These are phyloP conservation scores for Lasioglossum malachurum DNA, from an alignment of 2,888 invertebrate genomes.

Conservation along the genomic window DNA sequence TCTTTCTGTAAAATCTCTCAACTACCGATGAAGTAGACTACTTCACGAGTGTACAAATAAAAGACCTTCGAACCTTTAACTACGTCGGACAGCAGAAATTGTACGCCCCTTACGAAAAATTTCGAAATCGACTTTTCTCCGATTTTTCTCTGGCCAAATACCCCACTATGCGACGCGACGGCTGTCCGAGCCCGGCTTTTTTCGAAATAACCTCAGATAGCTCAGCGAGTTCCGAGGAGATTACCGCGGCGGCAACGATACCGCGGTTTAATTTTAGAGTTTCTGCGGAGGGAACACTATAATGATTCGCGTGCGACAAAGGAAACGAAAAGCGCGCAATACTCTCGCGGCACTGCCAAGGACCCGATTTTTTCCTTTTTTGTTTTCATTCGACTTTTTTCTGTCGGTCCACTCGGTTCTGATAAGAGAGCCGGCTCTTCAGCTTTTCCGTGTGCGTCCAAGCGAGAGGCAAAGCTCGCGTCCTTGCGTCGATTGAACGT, in stretches of 20 bases:
- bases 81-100: too few species aligned
- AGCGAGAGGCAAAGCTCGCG: neutral
- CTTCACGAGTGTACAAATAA: too few species aligned
- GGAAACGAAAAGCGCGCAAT: constrained; percentile 38
- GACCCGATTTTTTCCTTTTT: neutral
- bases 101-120: too few species aligned
- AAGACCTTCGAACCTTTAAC: too few species aligned
- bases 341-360: constrained; percentile 23
- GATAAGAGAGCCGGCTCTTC: neutral
- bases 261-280: constrained; percentile 35
- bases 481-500: neutral
- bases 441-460: neutral
- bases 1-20: too few species aligned
- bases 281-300: neutral
- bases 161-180: neutral
- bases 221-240: constrained; percentile 26
- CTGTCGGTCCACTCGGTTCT: neutral
- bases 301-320: constrained; percentile 19
- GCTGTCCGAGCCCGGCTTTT: constrained; percentile 16
- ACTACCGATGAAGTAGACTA: too few species aligned
- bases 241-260: constrained; percentile 41
- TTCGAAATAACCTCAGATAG: constrained; percentile 46
- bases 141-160: too few species aligned
- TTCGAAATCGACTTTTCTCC: too few species aligned
- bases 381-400: neutral